Conservation (phyloP, 2,797 vertebrate genomes). For the Clangula hyemalis region DNA sequence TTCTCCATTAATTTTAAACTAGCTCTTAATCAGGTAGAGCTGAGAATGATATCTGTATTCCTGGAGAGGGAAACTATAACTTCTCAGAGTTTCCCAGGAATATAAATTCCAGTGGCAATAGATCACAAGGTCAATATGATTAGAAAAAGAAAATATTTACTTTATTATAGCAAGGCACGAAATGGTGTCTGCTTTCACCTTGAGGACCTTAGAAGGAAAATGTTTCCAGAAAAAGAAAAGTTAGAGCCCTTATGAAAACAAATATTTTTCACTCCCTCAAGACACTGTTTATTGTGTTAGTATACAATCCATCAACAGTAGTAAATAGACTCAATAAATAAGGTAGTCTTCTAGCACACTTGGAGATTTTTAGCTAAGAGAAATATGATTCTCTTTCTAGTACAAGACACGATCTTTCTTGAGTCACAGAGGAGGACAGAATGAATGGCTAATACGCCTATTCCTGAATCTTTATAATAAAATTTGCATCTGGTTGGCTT, state of each 20-base stretch:
- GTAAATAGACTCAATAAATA: constrained; percentile 74
- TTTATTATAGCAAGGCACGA: constrained; percentile 29
- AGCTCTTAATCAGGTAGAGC: not conserved
- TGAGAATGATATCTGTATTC: not conserved
- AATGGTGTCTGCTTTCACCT: constrained; percentile 61
- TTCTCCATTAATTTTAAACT: constrained; percentile 8
- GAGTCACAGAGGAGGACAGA: constrained; percentile 33
- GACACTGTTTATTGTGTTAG: constrained; percentile 62
- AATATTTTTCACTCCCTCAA: constrained; percentile 66
- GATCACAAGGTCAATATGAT: constrained; percentile 44
- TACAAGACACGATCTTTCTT: constrained; percentile 57
- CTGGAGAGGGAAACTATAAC: constrained; percentile 1
- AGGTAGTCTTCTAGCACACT: constrained; percentile 62
- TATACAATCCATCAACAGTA: constrained; percentile 74
- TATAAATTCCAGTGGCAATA: constrained; percentile 20
- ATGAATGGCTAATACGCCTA: constrained; percentile 5
- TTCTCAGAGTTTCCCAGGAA: constrained; percentile 41
- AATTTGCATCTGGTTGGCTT: not conserved
- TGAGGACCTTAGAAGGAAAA: constrained; percentile 70
- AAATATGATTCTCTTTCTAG: constrained; percentile 63
- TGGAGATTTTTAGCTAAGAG: constrained; percentile 62
- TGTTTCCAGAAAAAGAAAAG: constrained; percentile 61
- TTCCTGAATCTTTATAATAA: not conserved
- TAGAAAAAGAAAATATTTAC: constrained; percentile 48
- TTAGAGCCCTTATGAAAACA: constrained; percentile 65